Conservation (phyloP, 2,797 vertebrate species). For the Babyrousa celebensis region DNA sequence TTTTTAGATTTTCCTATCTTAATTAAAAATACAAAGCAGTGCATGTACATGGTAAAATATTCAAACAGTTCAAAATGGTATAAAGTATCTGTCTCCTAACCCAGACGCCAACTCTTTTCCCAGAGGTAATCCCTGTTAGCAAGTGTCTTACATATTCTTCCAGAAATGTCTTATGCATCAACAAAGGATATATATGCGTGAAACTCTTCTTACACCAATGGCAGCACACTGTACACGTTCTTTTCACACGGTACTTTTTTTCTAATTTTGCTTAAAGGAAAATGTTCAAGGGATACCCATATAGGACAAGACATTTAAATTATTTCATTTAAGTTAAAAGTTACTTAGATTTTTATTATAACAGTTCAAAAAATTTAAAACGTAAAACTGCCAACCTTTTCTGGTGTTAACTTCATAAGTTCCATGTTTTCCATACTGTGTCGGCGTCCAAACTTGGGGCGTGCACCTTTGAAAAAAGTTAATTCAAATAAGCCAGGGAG, state of each 20-base stretch:
- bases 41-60: conserved; percentile 32
- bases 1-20: background rate
- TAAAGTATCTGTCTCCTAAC: conserved; percentile 22
- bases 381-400: conserved; percentile 93
- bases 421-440: conserved; percentile 99
- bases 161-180: background rate
- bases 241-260: conserved; percentile 9
- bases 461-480: conserved; percentile 92
- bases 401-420: conserved; percentile 98
- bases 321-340: background rate
- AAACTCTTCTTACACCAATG: background rate
- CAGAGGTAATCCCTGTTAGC: background rate
- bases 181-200: background rate
- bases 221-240: background rate
- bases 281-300: conserved; percentile 35
- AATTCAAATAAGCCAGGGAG: conserved; percentile 27
- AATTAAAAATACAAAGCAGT: conserved; percentile 6
- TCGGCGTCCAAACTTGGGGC: conserved; percentile 94
- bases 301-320: background rate
- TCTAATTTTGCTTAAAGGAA: conserved; percentile 39
- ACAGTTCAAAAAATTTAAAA: conserved; percentile 72
- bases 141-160: background rate
- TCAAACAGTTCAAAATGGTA: conserved; percentile 38
- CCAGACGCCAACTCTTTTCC: background rate
- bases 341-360: conserved; percentile 15